Conservation (phyloP, 2,113 vertebrate species). For the Odontophorus gujanensis region DNA sequence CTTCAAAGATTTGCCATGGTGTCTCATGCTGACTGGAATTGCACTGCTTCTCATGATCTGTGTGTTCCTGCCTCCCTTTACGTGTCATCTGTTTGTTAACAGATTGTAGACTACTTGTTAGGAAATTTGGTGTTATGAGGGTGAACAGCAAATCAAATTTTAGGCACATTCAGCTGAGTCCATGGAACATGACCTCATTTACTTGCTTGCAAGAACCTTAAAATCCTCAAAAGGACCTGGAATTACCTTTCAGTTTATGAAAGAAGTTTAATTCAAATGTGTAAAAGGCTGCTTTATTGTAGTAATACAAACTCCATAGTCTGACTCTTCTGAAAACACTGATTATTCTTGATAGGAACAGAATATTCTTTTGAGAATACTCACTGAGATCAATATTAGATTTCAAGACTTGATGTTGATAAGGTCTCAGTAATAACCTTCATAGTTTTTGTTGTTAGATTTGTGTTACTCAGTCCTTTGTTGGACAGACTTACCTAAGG, state of each 20-base stretch:
- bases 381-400: neutral
- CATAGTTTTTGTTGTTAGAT: neutral
- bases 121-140: neutral
- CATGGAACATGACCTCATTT: neutral
- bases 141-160: neutral
- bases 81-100: neutral
- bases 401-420: neutral
- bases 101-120: neutral
- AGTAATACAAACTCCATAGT: neutral
- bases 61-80: neutral
- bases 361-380: neutral
- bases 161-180: neutral
- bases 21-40: neutral
- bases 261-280: neutral
- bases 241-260: neutral
- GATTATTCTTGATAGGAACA: slow-evolving; percentile 11
- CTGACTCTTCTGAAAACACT: neutral
- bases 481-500: neutral
- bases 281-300: neutral
- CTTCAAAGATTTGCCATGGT: neutral
- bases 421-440: neutral
- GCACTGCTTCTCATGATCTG: neutral
- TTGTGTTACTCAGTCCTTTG: neutral
- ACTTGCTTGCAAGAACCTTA: neutral
- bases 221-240: neutral